Conservation (phyloP, 1,140 invertebrate species). For the Drosophila takahashii region DNA sequence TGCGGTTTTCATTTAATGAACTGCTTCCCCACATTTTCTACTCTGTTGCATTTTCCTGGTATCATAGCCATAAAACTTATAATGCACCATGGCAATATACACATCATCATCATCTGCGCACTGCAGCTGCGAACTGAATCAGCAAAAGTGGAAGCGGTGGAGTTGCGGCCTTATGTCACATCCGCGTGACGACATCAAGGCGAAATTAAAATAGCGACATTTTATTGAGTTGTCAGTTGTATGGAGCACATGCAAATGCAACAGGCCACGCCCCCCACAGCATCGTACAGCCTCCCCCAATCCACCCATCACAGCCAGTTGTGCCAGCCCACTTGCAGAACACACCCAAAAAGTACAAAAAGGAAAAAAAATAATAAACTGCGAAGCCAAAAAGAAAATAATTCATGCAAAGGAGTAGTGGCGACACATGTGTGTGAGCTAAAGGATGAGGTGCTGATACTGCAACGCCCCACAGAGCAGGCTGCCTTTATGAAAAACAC, state of each 20-base stretch:
- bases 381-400: conserved; percentile 19
- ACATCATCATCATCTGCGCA: conserved; percentile 64
- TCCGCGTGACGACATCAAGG: conserved; percentile 65
- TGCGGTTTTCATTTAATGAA: conserved; percentile 34
- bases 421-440: conserved; percentile 34
- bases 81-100: conserved; percentile 71
- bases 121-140: conserved; percentile 52
- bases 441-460: conserved; percentile 75
- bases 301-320: conserved; percentile 8
- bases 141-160: conserved; percentile 28
- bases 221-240: conserved; percentile 80
- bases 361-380: conserved; percentile 11
- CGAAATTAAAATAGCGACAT: conserved; percentile 77
- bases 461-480: conserved; percentile 61
- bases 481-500: conserved; percentile 12
- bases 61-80: conserved; percentile 63
- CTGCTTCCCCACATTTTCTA: conserved; percentile 17
- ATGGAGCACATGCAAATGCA: conserved; percentile 63
- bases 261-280: conserved; percentile 59
- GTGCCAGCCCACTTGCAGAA: conserved; percentile 36
- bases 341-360: conserved; percentile 64
- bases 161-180: conserved; percentile 42
- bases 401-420: conserved; percentile 30
- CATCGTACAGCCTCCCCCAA: conserved; percentile 25
- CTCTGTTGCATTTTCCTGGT: conserved; percentile 59